Percentiles rank a stretch among this genome's conserved stretches.
phyloP scores from a whole-genome alignment of 2,113 vertebrate genomes.

The Struthio camelus region DNA sequence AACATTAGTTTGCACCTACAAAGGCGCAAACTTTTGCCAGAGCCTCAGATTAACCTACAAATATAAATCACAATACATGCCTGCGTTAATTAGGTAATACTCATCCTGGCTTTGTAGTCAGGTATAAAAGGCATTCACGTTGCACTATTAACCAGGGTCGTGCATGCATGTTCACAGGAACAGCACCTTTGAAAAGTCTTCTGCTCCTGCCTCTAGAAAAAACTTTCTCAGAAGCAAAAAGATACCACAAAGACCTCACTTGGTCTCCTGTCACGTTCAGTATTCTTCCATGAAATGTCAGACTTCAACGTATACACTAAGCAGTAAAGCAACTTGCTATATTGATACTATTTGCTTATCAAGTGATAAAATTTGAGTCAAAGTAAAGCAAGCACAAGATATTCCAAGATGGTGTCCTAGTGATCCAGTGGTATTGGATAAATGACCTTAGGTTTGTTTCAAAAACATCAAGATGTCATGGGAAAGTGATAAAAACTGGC shows the following conservation, averaged over 20 bases:
- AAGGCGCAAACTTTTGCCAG: background rate
- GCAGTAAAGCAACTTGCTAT: background rate
- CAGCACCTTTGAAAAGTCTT: background rate
- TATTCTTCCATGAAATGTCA: accelerated
- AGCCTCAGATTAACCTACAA: background rate
- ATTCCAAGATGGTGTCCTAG: background rate
- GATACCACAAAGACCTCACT: background rate
- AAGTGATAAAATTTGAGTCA: background rate
- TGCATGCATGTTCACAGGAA: accelerated
- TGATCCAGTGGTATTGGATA: background rate
- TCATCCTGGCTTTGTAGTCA: background rate
- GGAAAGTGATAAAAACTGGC: background rate
- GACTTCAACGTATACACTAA: background rate
- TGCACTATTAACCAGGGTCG: background rate
- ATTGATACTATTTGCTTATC: background rate
- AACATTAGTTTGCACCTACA: accelerated
- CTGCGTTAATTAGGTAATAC: accelerated
- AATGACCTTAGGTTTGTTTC: accelerated
- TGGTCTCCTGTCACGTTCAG: accelerated
- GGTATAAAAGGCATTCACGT: background rate
- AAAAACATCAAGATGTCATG: accelerated
- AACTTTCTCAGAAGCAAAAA: accelerated
- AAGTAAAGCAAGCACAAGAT: background rate
- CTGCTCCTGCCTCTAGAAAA: background rate
- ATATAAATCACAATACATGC: background rate